Base-by-base conservation (phyloP, 2,888 invertebrate genomes). In the Ophioninae sp. region DNA sequence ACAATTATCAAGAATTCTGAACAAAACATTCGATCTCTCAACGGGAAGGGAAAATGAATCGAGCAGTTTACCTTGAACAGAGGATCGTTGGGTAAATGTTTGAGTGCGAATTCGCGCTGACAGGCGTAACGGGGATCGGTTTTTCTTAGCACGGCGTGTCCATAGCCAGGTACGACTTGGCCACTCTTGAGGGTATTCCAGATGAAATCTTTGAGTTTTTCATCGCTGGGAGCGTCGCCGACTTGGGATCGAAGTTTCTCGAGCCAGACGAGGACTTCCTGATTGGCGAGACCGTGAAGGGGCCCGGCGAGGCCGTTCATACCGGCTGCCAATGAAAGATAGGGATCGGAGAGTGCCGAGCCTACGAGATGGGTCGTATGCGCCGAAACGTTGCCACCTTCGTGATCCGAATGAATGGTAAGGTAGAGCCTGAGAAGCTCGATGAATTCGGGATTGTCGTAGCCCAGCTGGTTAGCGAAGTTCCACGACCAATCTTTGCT, bases 121-220 rank as follows among this genome's bases (percentile, higher is more conserved):
- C 98, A 98, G 10, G 96, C 96, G 94, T 98, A 99, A 91, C 95
- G 97, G 88, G 95, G 99, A 93, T 99, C 99, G 85, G 99, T 99
- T 94, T 98, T 98, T 89, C 99, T 95, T 86, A 99, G 95, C 0
- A 99, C 99, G 87, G 99, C 99, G 93, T 99, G 99, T 50, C 99
- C 99, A 92, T 98, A 99, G 69, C 99, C 99, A 74, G 99, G 99
- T 64, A 99, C 97, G n/a, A 99, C 99, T 93, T 98, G 98, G 86
- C 98, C 98, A 83, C 97, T 96, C 94, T 98, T 98, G 79, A 99
- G 95, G 1, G 99, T 99, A 93, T 98, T 98, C 98, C 98, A 98
- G 92, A 99, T 97, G 94, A 98, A 99, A 74, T 99, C 98, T 93
- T 98, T 98, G 78, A 99, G 94, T 89, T 98, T 95, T 0, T 99